Base-by-base conservation (phyloP, 1,140 invertebrate species). In the Zelostemma sp. region DNA sequence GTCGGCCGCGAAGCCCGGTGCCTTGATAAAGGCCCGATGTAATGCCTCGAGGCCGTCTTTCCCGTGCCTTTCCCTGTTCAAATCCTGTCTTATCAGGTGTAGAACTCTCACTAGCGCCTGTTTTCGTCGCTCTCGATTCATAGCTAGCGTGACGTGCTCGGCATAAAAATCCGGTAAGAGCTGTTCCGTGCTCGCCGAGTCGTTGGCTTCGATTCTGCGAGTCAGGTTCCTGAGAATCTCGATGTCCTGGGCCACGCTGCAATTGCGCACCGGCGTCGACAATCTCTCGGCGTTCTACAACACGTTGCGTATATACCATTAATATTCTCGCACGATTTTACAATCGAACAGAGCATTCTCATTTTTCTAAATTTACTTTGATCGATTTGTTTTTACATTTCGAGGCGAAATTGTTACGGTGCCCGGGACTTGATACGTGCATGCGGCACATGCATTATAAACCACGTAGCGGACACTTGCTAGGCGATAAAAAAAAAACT, bases 91-190 rank as follows among this genome's bases (percentile, higher is more conserved):
- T 25, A 96, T 91, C 62, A 96, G 78, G 70, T 95, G 92, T 5
- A 96, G 76, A 17, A 96, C 89, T 79, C 95, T 93, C 21, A 95
- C 86, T n/a, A 97, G 81, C 6, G 92, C 88, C 87, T 91, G 78
- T 86, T 93, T 95, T 73, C 96, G 87, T 47, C 96, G 85, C 74
- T 97, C 96, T 50, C 90, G 88, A 80, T 97, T 97, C 96, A 98
- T 97, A 9, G 93, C 92, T 66, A 97, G 89, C 1, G 94, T 95
- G 49, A 93, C 91, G 84, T 98, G 95, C 83, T 98, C 96, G 61
- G 95, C 95, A 84, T 97, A 97, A 85, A 97, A 97, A 80, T 97
- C 95, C 0, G 96, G 94, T 31, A 98, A 83, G 18, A 97, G 86
- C 81, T 97, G 95, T 79, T 97, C 93, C 2, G 89, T 72, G 18